Base-by-base conservation (phyloP, 2,888 invertebrate genomes). In the Camptogramma bilineatum region DNA sequence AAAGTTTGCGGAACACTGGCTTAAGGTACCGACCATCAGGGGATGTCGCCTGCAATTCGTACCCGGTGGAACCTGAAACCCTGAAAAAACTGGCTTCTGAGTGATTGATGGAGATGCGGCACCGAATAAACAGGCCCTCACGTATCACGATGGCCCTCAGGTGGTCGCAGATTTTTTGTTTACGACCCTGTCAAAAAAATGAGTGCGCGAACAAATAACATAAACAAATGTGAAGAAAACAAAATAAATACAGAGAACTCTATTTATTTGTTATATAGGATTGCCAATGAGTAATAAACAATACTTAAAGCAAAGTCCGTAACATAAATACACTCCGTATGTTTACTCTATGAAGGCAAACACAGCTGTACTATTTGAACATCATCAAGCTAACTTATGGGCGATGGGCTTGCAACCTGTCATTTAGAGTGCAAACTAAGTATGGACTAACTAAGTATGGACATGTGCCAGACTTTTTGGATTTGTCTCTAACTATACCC, bases 31-130 rank as follows among this genome's bases (percentile, higher is more conserved):
- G 17, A 19, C 72, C 73, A 78, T 82, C 82, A 77, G 73, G 82
- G 76, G 78, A 78, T 77, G 81, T 83, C 82, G 76, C 74, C 72
- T 83, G 79, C 79, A 81, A 76, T 77, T 76, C 77, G 74, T 72
- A 76, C 83, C 87, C 84, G 81, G 53, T 57, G 89, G 87, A 89
- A 44, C 44, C 16, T 39, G 34, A 39, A 83, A 78, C 81, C 83
- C 82, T 81, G 82, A 88, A 90, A 44, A 91, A 91, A 88, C 84
- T 77, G 82, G 82, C 80, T 77, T 66, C 73, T 74, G 75, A 72
- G 90, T 91, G 92, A 92, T 92, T 91, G 90, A 92, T 92, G 90
- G 83, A 82, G 80, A 82, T 76, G 80, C 78, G 79, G 81, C 80
- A 78, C 82, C 83, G 81, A 85, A 87, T 89, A 87, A 87, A 88